These are phyloP conservation scores for Drosophila monieri DNA, from an alignment of 2,888 invertebrate species.

Conservation along the genomic window DNA sequence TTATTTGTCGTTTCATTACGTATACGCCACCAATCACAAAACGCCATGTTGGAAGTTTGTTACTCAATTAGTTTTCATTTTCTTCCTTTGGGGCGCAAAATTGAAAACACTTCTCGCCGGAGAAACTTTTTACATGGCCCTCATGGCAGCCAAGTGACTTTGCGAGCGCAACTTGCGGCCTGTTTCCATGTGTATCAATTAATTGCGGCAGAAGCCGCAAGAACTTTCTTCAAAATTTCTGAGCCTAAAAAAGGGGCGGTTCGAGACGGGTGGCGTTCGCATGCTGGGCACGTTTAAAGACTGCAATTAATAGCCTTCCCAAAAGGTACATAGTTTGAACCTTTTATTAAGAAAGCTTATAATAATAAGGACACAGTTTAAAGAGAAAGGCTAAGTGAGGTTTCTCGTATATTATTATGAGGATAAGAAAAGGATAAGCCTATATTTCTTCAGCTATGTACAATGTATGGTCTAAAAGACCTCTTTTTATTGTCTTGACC, in stretches of 20 bases:
- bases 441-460: neutral
- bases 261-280: neutral
- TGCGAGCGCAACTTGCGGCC: constrained; percentile 51
- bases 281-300: constrained; percentile 51
- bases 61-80: constrained; percentile 81
- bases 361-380: neutral
- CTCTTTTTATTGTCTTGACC: too few species aligned
- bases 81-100: constrained; percentile 65
- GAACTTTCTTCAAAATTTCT: constrained; percentile 56
- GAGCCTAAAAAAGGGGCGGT: constrained; percentile 13
- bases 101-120: constrained; percentile 68
- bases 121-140: constrained; percentile 67
- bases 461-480: too few species aligned
- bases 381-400: neutral
- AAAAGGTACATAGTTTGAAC: constrained; percentile 31
- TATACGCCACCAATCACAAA: constrained; percentile 76
- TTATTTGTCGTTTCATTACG: constrained; percentile 73
- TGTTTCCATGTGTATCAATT: constrained; percentile 75
- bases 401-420: neutral
- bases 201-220: constrained; percentile 70
- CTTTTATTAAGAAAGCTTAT: neutral
- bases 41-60: constrained; percentile 75
- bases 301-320: constrained; percentile 57
- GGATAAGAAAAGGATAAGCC: neutral
- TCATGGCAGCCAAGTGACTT: constrained; percentile 63